Conservation (phyloP, 2,797 vertebrate genomes). For the Acanthurus tractus region DNA sequence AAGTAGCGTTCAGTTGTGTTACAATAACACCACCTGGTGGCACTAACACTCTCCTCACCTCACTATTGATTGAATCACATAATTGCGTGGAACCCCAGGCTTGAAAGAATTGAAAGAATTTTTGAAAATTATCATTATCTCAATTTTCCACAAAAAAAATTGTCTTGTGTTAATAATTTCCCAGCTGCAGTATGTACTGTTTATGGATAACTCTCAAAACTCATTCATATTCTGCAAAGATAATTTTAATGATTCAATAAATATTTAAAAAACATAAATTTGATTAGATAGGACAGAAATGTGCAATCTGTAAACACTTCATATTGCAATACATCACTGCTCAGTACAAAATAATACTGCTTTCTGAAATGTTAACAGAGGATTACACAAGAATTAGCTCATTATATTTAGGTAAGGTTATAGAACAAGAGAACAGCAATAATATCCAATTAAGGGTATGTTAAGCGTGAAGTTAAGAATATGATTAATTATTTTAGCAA, state of each 20-base stretch:
- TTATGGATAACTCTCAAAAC: conserved; percentile 13
- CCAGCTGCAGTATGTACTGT: background rate
- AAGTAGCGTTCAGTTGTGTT: background rate
- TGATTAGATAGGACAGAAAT: conserved; percentile 60
- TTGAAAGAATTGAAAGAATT: background rate
- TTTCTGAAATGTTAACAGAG: conserved; percentile 54
- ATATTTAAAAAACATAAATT: conserved; percentile 65
- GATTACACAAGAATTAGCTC: conserved; percentile 21
- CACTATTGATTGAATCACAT: background rate
- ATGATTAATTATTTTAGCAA: conserved; percentile 11
- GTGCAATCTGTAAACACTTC: conserved; percentile 64
- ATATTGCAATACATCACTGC: conserved; percentile 62
- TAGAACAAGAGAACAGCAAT: background rate
- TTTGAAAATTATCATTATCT: background rate
- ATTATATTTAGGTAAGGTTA: conserved; percentile 9
- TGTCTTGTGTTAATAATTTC: background rate
- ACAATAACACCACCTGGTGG: conserved; percentile 62
- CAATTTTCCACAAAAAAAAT: background rate
- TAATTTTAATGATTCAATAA: conserved; percentile 74
- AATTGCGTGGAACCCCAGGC: background rate
- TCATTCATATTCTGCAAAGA: conserved; percentile 39
- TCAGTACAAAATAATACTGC: conserved; percentile 76
- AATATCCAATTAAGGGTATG: conserved; percentile 4
- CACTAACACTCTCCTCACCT: conserved; percentile 1
- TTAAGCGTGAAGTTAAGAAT: conserved; percentile 2